These are phyloP conservation scores for Echinarachnius parma DNA, from an alignment of 53 echinoderm and acorn worm species.

Conservation along the genomic window DNA sequence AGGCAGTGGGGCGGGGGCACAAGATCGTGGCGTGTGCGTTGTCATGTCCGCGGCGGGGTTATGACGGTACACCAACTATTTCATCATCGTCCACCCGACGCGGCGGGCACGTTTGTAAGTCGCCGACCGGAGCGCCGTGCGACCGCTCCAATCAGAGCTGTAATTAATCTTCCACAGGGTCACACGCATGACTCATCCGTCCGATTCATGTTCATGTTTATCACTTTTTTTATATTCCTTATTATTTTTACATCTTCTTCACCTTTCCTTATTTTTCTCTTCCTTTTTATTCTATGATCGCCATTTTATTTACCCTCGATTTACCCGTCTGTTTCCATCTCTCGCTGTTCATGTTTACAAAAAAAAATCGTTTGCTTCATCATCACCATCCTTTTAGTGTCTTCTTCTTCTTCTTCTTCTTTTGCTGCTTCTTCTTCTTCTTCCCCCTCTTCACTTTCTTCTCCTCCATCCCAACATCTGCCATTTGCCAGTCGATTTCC, in stretches of 20 bases:
- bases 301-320: neutral
- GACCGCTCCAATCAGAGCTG: constrained; percentile 5
- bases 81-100: no score
- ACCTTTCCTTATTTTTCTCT: neutral
- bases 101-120: constrained; percentile 30
- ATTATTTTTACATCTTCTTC: neutral
- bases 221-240: no score
- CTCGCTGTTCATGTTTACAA: no score
- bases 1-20: no score
- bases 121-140: constrained; percentile 25
- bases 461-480: no score
- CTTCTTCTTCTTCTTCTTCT: neutral
- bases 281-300: neutral
- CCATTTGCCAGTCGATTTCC: no score
- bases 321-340: neutral
- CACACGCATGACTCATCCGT: constrained; percentile 24
- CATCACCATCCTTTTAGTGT: neutral
- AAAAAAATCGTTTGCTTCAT: no score
- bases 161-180: constrained; percentile 32
- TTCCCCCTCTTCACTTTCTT: neutral
- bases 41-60: no score
- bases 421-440: neutral
- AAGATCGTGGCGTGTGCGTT: no score
- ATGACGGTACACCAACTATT: no score
- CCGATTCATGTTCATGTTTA: constrained; percentile 18